Base-by-base conservation (phyloP, 2,113 vertebrate species). In the Psephotus haematonotus region DNA sequence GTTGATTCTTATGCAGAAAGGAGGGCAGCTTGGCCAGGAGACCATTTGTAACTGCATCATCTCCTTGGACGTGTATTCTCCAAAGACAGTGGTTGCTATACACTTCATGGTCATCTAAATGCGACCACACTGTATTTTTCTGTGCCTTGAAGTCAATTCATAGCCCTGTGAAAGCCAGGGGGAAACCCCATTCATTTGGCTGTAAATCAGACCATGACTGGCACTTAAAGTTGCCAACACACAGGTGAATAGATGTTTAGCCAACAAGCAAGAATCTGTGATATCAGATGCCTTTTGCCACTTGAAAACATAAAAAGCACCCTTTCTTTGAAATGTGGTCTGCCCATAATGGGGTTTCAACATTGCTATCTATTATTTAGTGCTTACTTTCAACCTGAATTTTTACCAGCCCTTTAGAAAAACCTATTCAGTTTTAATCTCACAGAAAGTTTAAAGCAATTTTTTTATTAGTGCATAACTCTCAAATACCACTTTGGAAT, bases 391-490 rank as follows among this genome's bases (percentile, higher is more conserved):
- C 75, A 81, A 83, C 65, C 81, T 82, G 86, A 79, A 27, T 75
- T 91, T 92, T 90, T 82, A 68, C 78, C 57, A 52, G 46, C 39
- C 41, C 35, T 76, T 92, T 91, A 8, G n/a, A 80, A 75, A 80
- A 82, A 62, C 25, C 18, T 27, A 8, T 47, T 71, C 29, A 0
- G 3, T 96, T 96, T 90, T 94, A 93, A 96, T 95, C 90, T 76
- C n/a, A 39, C 7, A 33, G 92, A 91, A 97, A 92, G 82, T 96
- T 96, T 82, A 84, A 92, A 95, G 91, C 82, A 71, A 80, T 96
- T 96, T 95, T 96, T 97, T 92, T 95, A 96, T 92, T 94, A 79
- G 78, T 81, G 50, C 33, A 35, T 96, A 95, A 88, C 63, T 96
- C 91, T 77, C 86, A 96, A 96, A 95, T 39, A 94, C 80, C 88